Conservation (phyloP, 2,113 vertebrate species). For the Psittacula cyanocephala region DNA sequence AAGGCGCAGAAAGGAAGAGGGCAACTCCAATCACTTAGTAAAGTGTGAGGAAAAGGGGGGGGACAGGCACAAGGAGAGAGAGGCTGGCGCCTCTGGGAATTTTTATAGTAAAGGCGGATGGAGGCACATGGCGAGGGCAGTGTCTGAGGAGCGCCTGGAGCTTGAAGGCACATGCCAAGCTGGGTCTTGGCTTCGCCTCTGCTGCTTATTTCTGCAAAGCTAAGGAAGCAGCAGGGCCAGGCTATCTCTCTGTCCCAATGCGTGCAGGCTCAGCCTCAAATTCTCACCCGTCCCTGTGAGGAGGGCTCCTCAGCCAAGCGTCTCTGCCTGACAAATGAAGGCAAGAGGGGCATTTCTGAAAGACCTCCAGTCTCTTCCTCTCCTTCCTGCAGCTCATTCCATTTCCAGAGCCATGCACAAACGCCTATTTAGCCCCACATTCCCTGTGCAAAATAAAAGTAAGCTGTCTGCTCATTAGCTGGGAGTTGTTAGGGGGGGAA, state of each 20-base stretch:
- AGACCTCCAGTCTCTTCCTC: background rate
- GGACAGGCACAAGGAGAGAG: background rate
- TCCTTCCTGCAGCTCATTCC: background rate
- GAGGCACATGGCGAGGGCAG: conserved; percentile 16
- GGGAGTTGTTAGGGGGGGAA: background rate
- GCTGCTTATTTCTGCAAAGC: background rate
- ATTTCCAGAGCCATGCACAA: background rate
- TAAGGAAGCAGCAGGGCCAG: background rate
- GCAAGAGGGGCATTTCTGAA: background rate
- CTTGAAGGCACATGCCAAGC: background rate
- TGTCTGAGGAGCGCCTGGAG: background rate
- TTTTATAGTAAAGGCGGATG: conserved; percentile 4
- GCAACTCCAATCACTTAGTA: conserved; percentile 60
- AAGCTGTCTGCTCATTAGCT: conserved; percentile 48
- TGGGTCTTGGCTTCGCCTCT: background rate
- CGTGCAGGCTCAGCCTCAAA: background rate
- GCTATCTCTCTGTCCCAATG: background rate
- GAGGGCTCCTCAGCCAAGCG: background rate
- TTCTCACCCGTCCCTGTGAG: background rate
- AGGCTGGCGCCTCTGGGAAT: background rate
- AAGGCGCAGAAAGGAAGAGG: conserved; percentile 12
- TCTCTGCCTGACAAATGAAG: background rate
- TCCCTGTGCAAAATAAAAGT: conserved; percentile 42
- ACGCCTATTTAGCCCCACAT: background rate
- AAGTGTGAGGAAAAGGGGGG: background rate